Evolutionary conservation across 2,797 vertebrate species (phyloP).

Genomic region (Anas georgica): DNA sequence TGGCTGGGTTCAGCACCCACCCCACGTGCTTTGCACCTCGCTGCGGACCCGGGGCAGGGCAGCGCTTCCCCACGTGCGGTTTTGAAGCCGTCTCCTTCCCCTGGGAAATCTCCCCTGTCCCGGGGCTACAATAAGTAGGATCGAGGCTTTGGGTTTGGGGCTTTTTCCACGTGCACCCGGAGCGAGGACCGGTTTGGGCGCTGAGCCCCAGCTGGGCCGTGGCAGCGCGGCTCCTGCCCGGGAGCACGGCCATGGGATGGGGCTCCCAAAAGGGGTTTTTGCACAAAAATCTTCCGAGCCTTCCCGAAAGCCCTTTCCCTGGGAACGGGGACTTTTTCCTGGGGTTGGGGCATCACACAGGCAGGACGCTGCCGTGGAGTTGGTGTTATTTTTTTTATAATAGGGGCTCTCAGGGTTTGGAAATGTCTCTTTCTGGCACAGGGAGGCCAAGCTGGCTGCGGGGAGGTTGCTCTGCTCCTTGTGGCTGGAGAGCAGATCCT

Average conservation of each 20-base stretch:
- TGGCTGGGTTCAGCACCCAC: neutral
- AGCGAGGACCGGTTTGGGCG: neutral
- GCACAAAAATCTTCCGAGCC: neutral
- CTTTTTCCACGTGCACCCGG: accelerated
- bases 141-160: too few relatives aligned
- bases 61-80: neutral
- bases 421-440: neutral
- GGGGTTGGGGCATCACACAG: neutral
- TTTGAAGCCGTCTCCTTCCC: neutral
- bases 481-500: neutral
- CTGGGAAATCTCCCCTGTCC: neutral
- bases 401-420: neutral
- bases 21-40: neutral
- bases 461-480: neutral
- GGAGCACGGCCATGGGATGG: accelerated
- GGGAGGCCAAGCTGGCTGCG: neutral
- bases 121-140: neutral
- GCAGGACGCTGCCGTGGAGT: neutral
- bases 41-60: neutral
- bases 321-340: neutral
- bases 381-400: neutral
- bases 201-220: neutral
- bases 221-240: neutral
- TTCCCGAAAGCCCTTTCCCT: accelerated
- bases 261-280: neutral